Conservation (phyloP, 1,140 invertebrate genomes). For the Orius laevigatus region DNA sequence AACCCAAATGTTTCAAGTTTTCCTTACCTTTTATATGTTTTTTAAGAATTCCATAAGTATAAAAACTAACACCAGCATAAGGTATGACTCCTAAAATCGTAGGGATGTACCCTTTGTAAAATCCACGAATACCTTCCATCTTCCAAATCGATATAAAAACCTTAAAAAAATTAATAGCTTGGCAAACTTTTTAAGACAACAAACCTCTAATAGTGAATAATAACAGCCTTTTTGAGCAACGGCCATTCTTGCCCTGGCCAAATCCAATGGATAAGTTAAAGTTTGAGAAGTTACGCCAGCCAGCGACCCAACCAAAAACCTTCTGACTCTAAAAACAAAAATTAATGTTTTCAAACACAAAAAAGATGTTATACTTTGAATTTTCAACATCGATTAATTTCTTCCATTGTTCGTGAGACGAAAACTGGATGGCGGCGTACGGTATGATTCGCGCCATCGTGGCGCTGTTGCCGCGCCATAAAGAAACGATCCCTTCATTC, state of each 20-base stretch:
- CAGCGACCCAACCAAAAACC: slow-evolving; percentile 80
- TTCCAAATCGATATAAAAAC: slow-evolving; percentile 71
- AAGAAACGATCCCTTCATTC: slow-evolving; percentile 57
- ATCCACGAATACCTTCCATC: slow-evolving; percentile 57
- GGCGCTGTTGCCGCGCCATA: slow-evolving; percentile 96
- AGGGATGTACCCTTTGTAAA: slow-evolving; percentile 78
- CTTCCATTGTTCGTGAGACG: slow-evolving; percentile 93
- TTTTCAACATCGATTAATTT: slow-evolving; percentile 51
- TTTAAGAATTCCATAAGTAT: slow-evolving; percentile 91
- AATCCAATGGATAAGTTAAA: slow-evolving; percentile 88
- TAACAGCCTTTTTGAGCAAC: slow-evolving; percentile 68
- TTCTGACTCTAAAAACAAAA: slow-evolving; percentile 16
- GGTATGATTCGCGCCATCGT: slow-evolving; percentile 94
- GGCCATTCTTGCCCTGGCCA: slow-evolving; percentile 94
- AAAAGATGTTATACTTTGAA: too few relatives aligned
- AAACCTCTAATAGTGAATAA: slow-evolving; percentile 34
- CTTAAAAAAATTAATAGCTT: slow-evolving; percentile 29
- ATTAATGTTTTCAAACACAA: too few relatives aligned
- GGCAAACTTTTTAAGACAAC: slow-evolving; percentile 17
- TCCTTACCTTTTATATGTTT: slow-evolving; percentile 53
- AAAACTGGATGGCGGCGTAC: slow-evolving; percentile 94
- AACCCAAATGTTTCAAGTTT: not conserved
- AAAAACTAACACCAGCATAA: slow-evolving; percentile 94
- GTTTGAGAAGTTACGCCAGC: slow-evolving; percentile 87
- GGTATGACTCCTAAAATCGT: slow-evolving; percentile 89